Evolutionary conservation across 2,797 vertebrate species (phyloP).

Genomic region (Spatula clypeata): DNA sequence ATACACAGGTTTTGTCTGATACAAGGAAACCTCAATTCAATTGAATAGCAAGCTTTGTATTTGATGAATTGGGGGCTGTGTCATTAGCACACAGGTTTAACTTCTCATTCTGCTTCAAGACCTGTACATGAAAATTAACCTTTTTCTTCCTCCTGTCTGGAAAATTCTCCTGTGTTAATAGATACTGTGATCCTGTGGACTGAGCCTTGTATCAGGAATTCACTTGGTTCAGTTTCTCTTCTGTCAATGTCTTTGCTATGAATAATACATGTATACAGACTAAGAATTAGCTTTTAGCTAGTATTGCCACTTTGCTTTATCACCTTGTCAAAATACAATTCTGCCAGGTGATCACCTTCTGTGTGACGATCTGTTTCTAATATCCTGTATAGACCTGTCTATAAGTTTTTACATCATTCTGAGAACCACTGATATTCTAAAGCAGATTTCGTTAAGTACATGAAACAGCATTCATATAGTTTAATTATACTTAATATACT

Average conservation of each 20-base stretch:
- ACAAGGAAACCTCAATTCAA: neutral
- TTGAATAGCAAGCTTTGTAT: neutral
- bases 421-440: too few species aligned
- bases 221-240: neutral
- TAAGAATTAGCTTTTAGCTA: neutral
- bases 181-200: neutral
- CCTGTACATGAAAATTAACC: neutral
- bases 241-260: conserved; percentile 12
- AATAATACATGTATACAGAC: neutral
- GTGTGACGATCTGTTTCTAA: too few species aligned
- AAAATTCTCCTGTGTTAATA: neutral
- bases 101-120: neutral
- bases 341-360: too few species aligned
- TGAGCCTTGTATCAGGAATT: conserved; percentile 32
- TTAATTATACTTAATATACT: too few species aligned
- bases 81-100: neutral
- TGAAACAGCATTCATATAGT: too few species aligned
- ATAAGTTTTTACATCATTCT: too few species aligned
- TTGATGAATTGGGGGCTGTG: neutral
- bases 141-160: neutral
- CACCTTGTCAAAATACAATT: too few species aligned
- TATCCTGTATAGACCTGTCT: too few species aligned
- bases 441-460: too few species aligned
- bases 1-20: rapidly evolving
- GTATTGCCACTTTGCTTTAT: too few species aligned